phyloP scores from a whole-genome alignment of 2,888 invertebrate species.

The Lagria hirta region DNA sequence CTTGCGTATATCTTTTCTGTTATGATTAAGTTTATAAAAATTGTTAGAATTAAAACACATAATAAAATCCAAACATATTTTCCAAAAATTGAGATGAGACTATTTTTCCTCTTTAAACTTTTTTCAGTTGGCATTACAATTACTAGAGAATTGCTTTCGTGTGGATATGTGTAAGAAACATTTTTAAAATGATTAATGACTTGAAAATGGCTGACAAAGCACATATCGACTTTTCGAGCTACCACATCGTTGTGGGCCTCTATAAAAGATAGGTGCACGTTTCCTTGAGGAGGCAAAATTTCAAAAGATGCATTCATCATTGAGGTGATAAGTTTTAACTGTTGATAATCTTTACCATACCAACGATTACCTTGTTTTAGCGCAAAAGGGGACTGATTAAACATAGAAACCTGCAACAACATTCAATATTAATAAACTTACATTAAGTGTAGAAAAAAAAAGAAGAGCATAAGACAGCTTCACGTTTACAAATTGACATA shows the following conservation, averaged over 20 bases:
- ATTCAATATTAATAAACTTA: no score
- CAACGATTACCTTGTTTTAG: conserved; percentile 4
- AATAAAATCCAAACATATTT: conserved; percentile 3
- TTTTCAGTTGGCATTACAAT: conserved; percentile 5
- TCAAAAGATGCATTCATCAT: conserved; percentile 18
- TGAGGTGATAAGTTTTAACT: conserved; percentile 10
- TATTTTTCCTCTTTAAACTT: conserved; percentile 2
- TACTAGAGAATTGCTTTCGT: conserved; percentile 5
- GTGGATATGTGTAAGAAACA: conserved; percentile 13
- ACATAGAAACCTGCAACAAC: no score
- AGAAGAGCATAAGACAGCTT: no score
- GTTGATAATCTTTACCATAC: conserved; percentile 15
- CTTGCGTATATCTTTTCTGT: conserved; percentile 1
- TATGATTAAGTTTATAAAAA: not conserved
- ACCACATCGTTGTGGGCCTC: conserved; percentile 4
- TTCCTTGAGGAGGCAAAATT: no score
- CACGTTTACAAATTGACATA: no score
- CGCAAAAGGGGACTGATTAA: conserved; percentile 4
- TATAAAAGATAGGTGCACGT: not conserved
- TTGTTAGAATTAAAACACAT: not conserved
- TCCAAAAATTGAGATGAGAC: conserved; percentile 6
- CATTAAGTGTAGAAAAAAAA: no score
- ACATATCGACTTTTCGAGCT: conserved; percentile 9
- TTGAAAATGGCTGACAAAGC: conserved; percentile 18
- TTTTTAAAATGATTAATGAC: conserved; percentile 1